phyloP scores from a whole-genome alignment of 1,140 invertebrate species.

The Hyles euphorbiae region DNA sequence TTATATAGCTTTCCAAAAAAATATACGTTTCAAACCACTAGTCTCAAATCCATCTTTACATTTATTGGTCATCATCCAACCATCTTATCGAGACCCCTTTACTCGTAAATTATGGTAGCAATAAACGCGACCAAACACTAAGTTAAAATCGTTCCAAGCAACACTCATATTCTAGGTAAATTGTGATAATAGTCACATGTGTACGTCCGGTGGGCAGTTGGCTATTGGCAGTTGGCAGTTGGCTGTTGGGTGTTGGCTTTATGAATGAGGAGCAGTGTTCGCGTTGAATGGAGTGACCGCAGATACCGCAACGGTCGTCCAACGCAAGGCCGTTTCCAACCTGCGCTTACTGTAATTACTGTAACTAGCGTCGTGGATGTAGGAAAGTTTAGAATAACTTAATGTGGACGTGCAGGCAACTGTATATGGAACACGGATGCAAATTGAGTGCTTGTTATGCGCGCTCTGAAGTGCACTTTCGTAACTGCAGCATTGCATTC shows the following conservation, averaged over 20 bases:
- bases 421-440: neutral
- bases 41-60: too few relatives aligned
- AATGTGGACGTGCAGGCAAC: neutral
- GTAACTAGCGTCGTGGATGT: neutral
- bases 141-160: too few relatives aligned
- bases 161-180: neutral
- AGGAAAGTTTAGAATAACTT: neutral
- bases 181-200: conserved; percentile 1
- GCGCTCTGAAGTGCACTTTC: too few relatives aligned
- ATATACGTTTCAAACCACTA: too few relatives aligned
- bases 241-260: conserved; percentile 9
- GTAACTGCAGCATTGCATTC: too few relatives aligned
- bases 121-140: too few relatives aligned
- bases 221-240: neutral
- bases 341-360: neutral
- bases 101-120: too few relatives aligned
- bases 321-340: neutral
- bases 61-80: too few relatives aligned
- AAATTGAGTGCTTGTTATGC: too few relatives aligned
- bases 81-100: too few relatives aligned
- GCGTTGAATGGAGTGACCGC: conserved; percentile 40
- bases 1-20: too few relatives aligned
- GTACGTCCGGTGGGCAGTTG: neutral
- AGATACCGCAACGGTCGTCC: conserved; percentile 32
- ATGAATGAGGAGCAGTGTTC: conserved; percentile 35